phyloP scores from a whole-genome alignment of 2,888 invertebrate species.

The Lissocephala sabroskyi region DNA sequence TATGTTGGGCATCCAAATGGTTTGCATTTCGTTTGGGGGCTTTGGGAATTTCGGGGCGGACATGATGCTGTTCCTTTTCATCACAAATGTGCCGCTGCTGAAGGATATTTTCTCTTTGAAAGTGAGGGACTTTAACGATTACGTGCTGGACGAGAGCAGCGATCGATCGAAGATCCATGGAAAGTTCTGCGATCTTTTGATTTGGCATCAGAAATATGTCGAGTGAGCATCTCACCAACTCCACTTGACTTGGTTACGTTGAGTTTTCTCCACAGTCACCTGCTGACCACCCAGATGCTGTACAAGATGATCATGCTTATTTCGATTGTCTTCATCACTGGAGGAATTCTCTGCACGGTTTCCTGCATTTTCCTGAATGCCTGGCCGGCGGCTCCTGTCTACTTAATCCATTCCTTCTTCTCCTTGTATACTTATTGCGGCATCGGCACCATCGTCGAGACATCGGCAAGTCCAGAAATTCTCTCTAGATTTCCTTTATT shows the following conservation, averaged over 20 bases:
- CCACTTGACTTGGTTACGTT: not conserved
- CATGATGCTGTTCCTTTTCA: slow-evolving; percentile 48
- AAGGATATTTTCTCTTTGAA: slow-evolving; percentile 49
- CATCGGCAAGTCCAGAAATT: slow-evolving; percentile 33
- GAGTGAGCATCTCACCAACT: slow-evolving; percentile 19
- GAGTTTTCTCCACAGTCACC: slow-evolving; percentile 22
- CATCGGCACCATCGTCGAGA: slow-evolving; percentile 36
- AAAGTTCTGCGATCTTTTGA: slow-evolving; percentile 36
- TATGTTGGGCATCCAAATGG: slow-evolving; percentile 22
- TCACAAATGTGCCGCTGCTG: slow-evolving; percentile 43
- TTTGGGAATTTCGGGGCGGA: slow-evolving; percentile 56
- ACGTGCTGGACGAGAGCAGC: slow-evolving; percentile 9
- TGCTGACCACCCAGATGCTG: slow-evolving; percentile 26
- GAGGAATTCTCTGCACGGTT: slow-evolving; percentile 21
- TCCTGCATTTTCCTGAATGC: slow-evolving; percentile 27
- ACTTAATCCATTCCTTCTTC: slow-evolving; percentile 18
- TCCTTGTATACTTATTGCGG: slow-evolving; percentile 38
- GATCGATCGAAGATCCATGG: too few species aligned
- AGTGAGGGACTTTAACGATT: slow-evolving; percentile 35
- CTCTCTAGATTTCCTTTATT: not conserved
- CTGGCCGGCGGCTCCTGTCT: slow-evolving; percentile 38
- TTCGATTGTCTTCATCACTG: slow-evolving; percentile 9
- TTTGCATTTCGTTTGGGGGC: slow-evolving; percentile 28
- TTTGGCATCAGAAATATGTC: slow-evolving; percentile 54
- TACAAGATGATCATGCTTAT: slow-evolving; percentile 32